A percentile compares a stretch with the other conserved stretches of the same genome.
Evolutionary conservation across 53 echinoderm and acorn worm genomes (phyloP).

Genomic region (Echinarachnius parma): DNA sequence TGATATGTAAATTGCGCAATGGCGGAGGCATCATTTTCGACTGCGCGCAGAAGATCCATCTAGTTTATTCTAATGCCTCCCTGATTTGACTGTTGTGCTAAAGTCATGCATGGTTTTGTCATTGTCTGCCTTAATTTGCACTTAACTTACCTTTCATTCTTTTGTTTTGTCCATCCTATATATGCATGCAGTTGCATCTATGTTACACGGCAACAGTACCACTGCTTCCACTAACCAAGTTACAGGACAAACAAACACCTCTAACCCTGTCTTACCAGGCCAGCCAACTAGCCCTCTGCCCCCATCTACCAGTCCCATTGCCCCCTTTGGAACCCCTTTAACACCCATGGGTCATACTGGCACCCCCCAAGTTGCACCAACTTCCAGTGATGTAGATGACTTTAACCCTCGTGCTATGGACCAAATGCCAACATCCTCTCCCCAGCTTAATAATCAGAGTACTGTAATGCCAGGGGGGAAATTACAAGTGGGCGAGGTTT

Average conservation of each 20-base stretch:
- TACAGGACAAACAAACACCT: no score
- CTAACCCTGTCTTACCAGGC: constrained; percentile 8
- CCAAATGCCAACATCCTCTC: no score
- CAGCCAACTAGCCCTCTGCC: background rate
- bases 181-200: constrained; percentile 46
- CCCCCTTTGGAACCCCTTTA: background rate
- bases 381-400: no score
- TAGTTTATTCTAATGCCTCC: no score
- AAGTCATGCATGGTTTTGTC: background rate
- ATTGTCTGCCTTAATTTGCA: background rate
- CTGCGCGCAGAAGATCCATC: no score
- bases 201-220: constrained; percentile 20
- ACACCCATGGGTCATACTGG: background rate
- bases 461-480: no score
- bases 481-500: no score
- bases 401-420: no score
- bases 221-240: background rate
- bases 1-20: no score
- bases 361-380: background rate
- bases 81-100: background rate
- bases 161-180: background rate
- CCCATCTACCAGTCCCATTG: background rate
- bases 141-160: background rate
- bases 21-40: no score
- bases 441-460: no score